phyloP scores from a whole-genome alignment of 1,140 invertebrate genomes.

The Camponotus pennsylvanicus region DNA sequence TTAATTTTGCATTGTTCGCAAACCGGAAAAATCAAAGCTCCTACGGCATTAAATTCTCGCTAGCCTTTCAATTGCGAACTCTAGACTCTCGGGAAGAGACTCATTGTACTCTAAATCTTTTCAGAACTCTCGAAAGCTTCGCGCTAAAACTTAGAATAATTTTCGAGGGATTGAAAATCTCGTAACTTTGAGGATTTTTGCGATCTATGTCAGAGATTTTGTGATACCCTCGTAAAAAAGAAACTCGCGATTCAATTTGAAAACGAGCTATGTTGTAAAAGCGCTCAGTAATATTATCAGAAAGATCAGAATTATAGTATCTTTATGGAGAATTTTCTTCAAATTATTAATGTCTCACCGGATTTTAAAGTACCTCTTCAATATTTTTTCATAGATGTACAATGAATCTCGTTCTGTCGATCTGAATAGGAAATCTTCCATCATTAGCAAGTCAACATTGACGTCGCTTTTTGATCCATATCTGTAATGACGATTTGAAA shows the following conservation, averaged over 20 bases:
- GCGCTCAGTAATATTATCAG: constrained; percentile 4
- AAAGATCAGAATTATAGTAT: background rate
- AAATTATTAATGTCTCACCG: background rate
- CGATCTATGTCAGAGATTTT: background rate
- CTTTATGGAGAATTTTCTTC: background rate
- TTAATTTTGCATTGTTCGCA: background rate
- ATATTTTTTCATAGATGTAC: background rate
- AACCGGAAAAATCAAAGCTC: background rate
- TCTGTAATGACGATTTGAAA: background rate
- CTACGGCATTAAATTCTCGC: background rate
- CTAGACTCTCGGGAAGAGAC: background rate
- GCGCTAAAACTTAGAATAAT: constrained; percentile 15
- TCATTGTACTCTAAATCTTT: constrained; percentile 34
- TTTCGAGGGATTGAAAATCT: constrained; percentile 13
- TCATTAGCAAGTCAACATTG: constrained; percentile 24
- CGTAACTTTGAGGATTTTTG: background rate
- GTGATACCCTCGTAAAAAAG: constrained; percentile 14
- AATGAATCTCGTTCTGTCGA: background rate
- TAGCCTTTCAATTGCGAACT: background rate
- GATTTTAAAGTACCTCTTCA: background rate
- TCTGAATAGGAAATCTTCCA: constrained; percentile 19
- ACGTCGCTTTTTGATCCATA: background rate
- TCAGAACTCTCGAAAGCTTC: constrained; percentile 14
- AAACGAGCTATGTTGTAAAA: background rate
- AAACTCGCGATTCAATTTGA: background rate